Evolutionary conservation across 2,888 invertebrate genomes (phyloP).

Genomic region (Conops quadrifasciatus): DNA sequence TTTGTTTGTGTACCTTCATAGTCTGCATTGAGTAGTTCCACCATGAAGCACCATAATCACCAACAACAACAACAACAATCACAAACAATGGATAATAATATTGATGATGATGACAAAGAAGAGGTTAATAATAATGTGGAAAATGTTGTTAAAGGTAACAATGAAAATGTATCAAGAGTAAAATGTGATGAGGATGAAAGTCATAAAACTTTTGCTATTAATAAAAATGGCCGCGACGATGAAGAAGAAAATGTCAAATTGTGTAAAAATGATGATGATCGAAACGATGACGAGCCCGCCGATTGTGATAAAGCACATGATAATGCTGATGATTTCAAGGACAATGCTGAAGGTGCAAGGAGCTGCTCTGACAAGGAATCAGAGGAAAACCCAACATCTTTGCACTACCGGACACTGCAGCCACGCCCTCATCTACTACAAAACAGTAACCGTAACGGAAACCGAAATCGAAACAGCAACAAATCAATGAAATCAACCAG

Average conservation of each 20-base stretch:
- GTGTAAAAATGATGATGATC: constrained; percentile 38
- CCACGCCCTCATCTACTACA: background rate
- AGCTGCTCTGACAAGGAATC: background rate
- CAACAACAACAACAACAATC: constrained; percentile 20
- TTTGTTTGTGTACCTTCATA: constrained; percentile 13
- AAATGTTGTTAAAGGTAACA: constrained; percentile 23
- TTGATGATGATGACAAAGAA: constrained; percentile 30
- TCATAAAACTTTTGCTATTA: constrained; percentile 42
- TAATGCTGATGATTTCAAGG: background rate
- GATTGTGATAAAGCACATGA: constrained; percentile 45
- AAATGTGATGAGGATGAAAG: too few species aligned
- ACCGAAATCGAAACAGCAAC: constrained; percentile 25
- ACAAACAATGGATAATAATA: constrained; percentile 41
- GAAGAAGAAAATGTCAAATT: constrained; percentile 9
- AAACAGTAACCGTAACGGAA: constrained; percentile 33
- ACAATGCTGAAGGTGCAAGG: background rate
- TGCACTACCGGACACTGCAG: background rate
- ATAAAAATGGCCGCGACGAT: constrained; percentile 41
- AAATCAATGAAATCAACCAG: constrained; percentile 36
- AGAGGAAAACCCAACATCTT: constrained; percentile 1
- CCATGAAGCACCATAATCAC: constrained; percentile 11
- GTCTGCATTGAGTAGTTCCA: background rate
- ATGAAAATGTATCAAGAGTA: constrained; percentile 38
- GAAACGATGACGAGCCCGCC: constrained; percentile 21
- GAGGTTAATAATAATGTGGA: constrained; percentile 40